phyloP scores from a whole-genome alignment of 2,113 vertebrate species.

The Lasiurus borealis region DNA sequence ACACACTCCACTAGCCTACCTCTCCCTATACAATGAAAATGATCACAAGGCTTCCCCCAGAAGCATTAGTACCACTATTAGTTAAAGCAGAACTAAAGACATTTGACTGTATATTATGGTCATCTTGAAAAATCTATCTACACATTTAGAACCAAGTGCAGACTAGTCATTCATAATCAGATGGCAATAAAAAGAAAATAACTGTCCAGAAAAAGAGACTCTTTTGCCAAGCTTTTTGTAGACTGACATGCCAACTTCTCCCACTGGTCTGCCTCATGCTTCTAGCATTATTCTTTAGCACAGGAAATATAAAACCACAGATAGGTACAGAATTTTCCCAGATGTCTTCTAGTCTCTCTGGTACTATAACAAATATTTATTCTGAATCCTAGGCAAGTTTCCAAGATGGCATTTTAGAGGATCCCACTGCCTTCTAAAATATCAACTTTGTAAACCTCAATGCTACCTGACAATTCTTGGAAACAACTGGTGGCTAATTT shows the following conservation, averaged over 20 bases:
- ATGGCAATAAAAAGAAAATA: constrained; percentile 13
- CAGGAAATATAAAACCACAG: constrained; percentile 61
- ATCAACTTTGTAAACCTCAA: constrained; percentile 55
- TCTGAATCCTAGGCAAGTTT: constrained; percentile 33
- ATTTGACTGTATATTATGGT: neutral
- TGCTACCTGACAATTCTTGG: constrained; percentile 11
- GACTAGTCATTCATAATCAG: constrained; percentile 45
- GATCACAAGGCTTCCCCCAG: neutral
- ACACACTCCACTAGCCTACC: neutral
- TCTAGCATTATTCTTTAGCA: constrained; percentile 53
- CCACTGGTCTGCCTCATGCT: neutral
- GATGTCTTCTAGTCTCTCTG: neutral
- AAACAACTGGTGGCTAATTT: constrained; percentile 17
- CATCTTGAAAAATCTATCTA: constrained; percentile 55
- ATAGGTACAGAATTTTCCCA: constrained; percentile 58
- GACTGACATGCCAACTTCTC: constrained; percentile 24
- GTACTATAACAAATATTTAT: constrained; percentile 49
- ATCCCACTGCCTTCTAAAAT: constrained; percentile 51
- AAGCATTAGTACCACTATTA: neutral
- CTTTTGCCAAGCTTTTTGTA: constrained; percentile 31
- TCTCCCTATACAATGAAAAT: neutral
- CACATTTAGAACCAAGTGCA: constrained; percentile 25
- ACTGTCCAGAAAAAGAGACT: constrained; percentile 34
- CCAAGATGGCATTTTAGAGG: constrained; percentile 63
- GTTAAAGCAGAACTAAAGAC: neutral